Base-by-base conservation (phyloP, 1,140 invertebrate genomes). In the Ectropis grisescens region DNA sequence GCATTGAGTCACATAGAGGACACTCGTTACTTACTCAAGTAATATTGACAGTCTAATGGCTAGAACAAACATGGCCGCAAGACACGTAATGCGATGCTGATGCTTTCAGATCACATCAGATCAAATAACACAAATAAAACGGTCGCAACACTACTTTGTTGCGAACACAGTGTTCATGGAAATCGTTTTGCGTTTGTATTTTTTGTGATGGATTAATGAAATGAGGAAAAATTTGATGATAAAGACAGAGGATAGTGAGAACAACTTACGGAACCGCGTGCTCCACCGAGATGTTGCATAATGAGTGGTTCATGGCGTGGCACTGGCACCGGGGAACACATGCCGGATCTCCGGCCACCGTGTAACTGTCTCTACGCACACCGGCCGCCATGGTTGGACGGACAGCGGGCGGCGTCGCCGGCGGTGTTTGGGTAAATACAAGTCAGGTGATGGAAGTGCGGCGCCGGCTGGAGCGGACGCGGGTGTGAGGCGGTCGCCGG, bases 231-330 rank as follows among this genome's bases (percentile, higher is more conserved):
- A n/a, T n/a, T n/a, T 19, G 8, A 19, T 3, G 16, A 19, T 19
- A 4, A 19, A 19, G 3, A 19, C 16, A 19, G n/a, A n/a, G n/a
- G n/a, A 28, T 33, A 14, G 3, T 13, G 8, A 31, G 15, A 23
- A 22, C 32, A 39, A 51, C 69, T 74, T 65, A 70, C 69, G 53
- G 60, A 54, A 44, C 29, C 26, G 40, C 32, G 47, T 50, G 44
- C 52, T 57, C 45, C 34, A 33, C 41, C 49, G 45, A 45, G 43
- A 44, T 49, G 58, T 71, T 74, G 65, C 69, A 68, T 74, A 74
- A 71, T 57, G 37, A 39, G 38, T 46, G 40, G 39, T 49, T 33
- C 39, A 34, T 28, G 52, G 33, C 42, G 49, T 45, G 8, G 16
- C 16, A 19, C 16, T 4, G 16, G 16, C 16, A 4, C 3, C 16